A percentile compares a stretch with the other conserved stretches of the same genome.
Conservation (phyloP, 2,113 vertebrate species). For the Colossoma macropomum region DNA sequence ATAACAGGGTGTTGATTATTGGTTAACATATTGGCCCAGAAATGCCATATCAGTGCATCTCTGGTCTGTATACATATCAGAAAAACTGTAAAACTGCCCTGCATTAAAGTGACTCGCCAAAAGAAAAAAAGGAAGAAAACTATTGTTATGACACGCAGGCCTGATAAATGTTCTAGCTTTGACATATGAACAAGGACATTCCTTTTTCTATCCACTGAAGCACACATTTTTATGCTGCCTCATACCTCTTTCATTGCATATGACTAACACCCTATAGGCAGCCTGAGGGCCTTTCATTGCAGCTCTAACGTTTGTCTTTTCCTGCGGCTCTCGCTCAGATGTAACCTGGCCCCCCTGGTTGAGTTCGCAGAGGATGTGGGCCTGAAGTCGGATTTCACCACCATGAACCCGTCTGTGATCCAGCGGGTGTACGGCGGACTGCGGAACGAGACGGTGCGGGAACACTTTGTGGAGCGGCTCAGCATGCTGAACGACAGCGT, state of each 20-base stretch:
- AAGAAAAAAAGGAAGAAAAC: too few relatives aligned
- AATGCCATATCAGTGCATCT: too few relatives aligned
- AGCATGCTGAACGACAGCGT: constrained; percentile 89
- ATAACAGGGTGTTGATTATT: too few relatives aligned
- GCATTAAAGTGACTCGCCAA: too few relatives aligned
- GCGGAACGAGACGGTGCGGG: constrained; percentile 83
- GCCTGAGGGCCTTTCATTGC: constrained; percentile 12
- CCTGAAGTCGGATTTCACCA: constrained; percentile 91
- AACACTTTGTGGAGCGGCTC: constrained; percentile 85
- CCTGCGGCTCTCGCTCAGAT: constrained; percentile 72
- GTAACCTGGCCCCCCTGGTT: constrained; percentile 87
- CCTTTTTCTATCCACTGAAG: background rate
- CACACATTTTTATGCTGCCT: background rate
- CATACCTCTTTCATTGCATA: background rate
- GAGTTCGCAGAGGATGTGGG: constrained; percentile 88
- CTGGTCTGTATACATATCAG: background rate
- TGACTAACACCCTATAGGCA: constrained; percentile 17
- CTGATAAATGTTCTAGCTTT: background rate
- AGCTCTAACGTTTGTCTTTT: constrained; percentile 27
- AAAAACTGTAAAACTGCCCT: too few relatives aligned
- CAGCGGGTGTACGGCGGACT: constrained; percentile 88
- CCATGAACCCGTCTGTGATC: constrained; percentile 92
- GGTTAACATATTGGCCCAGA: too few relatives aligned
- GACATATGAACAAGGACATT: background rate
- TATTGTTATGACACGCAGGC: background rate